Evolutionary conservation across 2,888 invertebrate species (phyloP).

Genomic region (Heliconius aoede): DNA sequence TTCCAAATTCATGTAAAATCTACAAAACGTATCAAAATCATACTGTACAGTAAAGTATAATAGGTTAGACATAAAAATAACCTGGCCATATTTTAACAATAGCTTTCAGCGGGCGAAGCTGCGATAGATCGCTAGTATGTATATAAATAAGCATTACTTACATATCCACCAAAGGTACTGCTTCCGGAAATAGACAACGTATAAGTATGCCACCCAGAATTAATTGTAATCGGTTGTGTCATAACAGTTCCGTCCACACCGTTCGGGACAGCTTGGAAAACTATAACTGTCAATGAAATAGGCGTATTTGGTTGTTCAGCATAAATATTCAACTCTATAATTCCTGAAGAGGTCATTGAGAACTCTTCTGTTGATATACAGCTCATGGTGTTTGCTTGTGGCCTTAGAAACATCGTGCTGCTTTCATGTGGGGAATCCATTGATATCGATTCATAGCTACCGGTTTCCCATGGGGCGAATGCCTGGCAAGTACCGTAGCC

Average conservation of each 20-base stretch:
- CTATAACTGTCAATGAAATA: background rate
- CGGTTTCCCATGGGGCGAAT: background rate
- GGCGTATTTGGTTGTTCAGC: background rate
- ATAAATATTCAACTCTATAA: background rate
- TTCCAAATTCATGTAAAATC: too few species aligned
- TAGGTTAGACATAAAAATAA: too few species aligned
- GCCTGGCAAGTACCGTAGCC: background rate
- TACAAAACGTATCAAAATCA: too few species aligned
- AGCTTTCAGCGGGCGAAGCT: too few species aligned
- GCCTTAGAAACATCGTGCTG: conserved; percentile 1
- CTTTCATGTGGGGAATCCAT: background rate
- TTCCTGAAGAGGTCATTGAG: background rate
- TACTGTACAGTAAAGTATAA: too few species aligned
- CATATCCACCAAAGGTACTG: conserved; percentile 3
- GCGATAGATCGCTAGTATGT: background rate
- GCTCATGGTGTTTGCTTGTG: background rate
- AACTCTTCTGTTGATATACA: conserved; percentile 12
- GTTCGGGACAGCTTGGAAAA: background rate
- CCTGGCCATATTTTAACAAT: too few species aligned
- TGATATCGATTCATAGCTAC: conserved; percentile 1
- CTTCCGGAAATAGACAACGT: background rate
- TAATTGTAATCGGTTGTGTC: background rate
- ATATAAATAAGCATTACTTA: background rate
- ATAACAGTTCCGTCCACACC: conserved; percentile 2
- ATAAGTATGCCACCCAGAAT: background rate